Conservation (phyloP, 2,888 invertebrate species). For the Acanthosoma haemorrhoidale region DNA sequence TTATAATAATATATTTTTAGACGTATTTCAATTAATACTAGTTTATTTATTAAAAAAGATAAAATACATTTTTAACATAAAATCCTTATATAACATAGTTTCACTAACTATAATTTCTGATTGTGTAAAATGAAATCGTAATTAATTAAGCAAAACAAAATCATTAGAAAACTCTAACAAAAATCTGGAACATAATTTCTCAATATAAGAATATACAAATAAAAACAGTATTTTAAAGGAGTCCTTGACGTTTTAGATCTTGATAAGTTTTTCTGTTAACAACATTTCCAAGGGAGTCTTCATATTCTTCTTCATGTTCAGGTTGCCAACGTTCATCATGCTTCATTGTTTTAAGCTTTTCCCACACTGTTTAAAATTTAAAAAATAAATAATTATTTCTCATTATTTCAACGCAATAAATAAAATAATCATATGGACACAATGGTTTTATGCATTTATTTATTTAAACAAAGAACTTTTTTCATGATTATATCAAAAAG, state of each 20-base stretch:
- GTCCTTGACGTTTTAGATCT: conserved; percentile 95
- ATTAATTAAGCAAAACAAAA: too few species aligned
- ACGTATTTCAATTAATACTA: too few species aligned
- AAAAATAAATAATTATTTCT: conserved; percentile 45
- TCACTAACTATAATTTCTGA: too few species aligned
- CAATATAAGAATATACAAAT: not conserved
- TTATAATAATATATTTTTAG: too few species aligned
- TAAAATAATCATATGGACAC: not conserved
- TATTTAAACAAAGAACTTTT: too few species aligned
- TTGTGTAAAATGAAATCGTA: too few species aligned
- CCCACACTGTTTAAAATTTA: conserved; percentile 69
- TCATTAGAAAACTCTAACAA: too few species aligned
- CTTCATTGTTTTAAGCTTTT: conserved; percentile 91
- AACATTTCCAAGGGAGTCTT: conserved; percentile 97
- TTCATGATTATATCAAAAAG: too few species aligned
- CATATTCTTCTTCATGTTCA: conserved; percentile 96
- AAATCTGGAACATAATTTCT: too few species aligned
- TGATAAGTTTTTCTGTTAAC: conserved; percentile 97
- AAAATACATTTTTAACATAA: too few species aligned
- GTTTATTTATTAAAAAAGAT: too few species aligned
- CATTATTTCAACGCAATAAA: not conserved
- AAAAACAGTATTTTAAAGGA: conserved; percentile 58
- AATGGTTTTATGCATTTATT: not conserved
- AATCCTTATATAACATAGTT: too few species aligned
- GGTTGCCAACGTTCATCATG: conserved; percentile 94